Conservation (phyloP, 2,113 vertebrate genomes). For the Eublepharis macularius region DNA sequence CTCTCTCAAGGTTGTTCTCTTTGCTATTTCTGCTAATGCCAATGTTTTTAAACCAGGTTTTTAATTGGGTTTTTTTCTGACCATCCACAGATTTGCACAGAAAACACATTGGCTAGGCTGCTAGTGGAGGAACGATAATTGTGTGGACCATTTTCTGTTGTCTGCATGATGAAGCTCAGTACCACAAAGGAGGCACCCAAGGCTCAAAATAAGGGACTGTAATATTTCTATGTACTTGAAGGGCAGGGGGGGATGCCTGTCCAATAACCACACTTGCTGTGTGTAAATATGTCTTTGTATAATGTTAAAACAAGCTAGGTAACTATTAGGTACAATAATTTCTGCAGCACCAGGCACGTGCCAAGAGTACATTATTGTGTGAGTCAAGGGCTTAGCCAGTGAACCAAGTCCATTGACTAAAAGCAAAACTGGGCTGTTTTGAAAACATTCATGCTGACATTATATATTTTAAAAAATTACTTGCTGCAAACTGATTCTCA, state of each 20-base stretch:
- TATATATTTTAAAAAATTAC: constrained; percentile 2
- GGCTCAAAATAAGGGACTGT: background rate
- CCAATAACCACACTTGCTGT: background rate
- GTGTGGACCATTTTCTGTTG: background rate
- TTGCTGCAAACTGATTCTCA: background rate
- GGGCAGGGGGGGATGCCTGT: background rate
- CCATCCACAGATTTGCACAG: background rate
- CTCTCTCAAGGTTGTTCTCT: background rate
- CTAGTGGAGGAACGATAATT: too few relatives aligned
- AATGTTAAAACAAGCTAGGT: background rate
- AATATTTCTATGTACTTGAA: background rate
- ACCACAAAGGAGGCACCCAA: background rate
- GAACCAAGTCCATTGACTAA: background rate
- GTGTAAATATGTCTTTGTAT: fast-evolving
- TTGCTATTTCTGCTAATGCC: background rate
- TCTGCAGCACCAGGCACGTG: background rate
- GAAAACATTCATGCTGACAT: background rate
- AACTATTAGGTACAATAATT: constrained; percentile 20
- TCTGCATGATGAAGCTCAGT: background rate
- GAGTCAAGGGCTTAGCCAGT: background rate
- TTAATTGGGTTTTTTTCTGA: background rate
- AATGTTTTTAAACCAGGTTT: background rate
- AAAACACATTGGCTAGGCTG: background rate
- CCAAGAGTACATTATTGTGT: background rate
- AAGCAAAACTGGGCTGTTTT: background rate